Percentiles rank a stretch among this genome's conserved stretches.
These are phyloP conservation scores for Brachypteracias leptosomus DNA, from an alignment of 2,113 vertebrate genomes.

Conservation along the genomic window DNA sequence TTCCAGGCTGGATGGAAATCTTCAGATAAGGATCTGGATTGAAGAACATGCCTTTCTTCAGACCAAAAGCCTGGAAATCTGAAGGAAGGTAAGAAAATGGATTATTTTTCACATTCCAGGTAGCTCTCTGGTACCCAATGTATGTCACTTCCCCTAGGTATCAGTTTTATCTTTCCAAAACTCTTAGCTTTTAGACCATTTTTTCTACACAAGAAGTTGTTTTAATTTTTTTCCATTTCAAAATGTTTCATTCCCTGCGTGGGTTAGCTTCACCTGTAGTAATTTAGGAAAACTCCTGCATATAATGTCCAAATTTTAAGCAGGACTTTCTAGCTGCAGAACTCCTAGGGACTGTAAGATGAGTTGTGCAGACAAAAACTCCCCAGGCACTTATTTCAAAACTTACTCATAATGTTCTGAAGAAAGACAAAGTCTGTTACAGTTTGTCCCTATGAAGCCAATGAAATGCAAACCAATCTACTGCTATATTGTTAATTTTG, in stretches of 20 bases:
- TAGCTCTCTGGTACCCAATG: background rate
- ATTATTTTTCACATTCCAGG: background rate
- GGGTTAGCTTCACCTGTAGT: background rate
- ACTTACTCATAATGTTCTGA: background rate
- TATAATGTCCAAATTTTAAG: background rate
- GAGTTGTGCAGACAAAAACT: background rate
- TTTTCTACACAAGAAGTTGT: background rate
- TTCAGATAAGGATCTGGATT: slow-evolving; percentile 98
- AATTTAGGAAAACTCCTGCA: background rate
- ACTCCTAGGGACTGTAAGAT: background rate
- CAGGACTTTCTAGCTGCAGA: background rate
- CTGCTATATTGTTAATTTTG: background rate
- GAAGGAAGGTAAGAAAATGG: background rate
- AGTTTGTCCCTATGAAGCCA: background rate
- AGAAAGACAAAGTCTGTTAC: background rate
- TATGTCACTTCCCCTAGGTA: background rate
- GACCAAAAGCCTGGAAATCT: slow-evolving; percentile 93
- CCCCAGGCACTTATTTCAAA: background rate
- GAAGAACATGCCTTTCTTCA: slow-evolving; percentile 99
- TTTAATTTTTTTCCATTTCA: background rate
- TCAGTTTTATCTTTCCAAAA: background rate
- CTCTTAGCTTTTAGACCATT: background rate
- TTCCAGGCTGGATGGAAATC: slow-evolving; percentile 96
- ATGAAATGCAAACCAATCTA: background rate
- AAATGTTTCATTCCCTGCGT: background rate